Evolutionary conservation across 2,797 vertebrate species (phyloP), one percentile per base, ranked within the genome.

Genomic region (Aplochiton taeniatus): DNA sequence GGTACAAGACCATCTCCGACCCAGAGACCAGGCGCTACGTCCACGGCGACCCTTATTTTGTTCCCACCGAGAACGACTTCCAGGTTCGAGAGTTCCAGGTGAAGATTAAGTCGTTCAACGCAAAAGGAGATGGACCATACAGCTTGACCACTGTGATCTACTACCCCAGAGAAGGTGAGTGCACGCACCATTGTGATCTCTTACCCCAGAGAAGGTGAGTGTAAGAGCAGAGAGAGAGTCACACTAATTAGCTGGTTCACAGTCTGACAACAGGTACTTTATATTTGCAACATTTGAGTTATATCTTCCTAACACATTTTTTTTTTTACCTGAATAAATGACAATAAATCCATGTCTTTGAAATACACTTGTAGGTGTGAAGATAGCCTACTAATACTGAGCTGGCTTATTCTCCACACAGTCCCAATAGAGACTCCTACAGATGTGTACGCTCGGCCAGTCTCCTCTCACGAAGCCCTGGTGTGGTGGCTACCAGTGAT

Each of bases 91-190:
- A 96, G 17, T 97, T 98, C 78, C 95, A 98, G 90, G 95, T 98
- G 58, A 98, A 97, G 91, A 92, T 99, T 56, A 96, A 95, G 86
- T 93, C 95, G 1, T 97, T 95, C 82, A 99, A 99, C 79, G 94
- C 83, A 78, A 96, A 96, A 86, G 98, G 98, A 31, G 94, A 96
- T 0, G 98, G 98, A n/a, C 96, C 97, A 0, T 96, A 90, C 78
- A 98, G 95, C 78, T 90, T 95, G 42, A 94, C 92, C 20, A 92
- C 92, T 7, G 91, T 95, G 65, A 93, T 99, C 81, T 95, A 94
- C 74, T 97, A 96, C 31, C 95, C 98, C 8, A 92, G 96, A 80
- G 94, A 96, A 4, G 95, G 94, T 94, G 75, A 72, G 70, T 9
- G 41, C 8, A 44, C 0, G 14, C 42, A 11, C 31, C 46, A 17